Evolutionary conservation across 2,888 invertebrate genomes (phyloP), one percentile per base, ranked within the genome.

Genomic region (Lycocerus yunnanus): DNA sequence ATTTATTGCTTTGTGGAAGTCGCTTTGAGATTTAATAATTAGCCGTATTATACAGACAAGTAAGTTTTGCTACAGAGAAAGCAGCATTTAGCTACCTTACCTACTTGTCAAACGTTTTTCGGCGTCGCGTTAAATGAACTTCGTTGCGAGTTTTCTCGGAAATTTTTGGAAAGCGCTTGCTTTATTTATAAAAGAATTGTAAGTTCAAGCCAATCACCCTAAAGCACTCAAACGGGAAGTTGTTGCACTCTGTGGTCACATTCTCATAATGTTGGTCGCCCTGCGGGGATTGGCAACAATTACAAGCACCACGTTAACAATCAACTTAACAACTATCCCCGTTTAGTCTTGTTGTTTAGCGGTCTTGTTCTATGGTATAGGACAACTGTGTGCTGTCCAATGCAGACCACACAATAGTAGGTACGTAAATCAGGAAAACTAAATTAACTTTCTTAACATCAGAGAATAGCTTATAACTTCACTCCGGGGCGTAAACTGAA

Each of bases 1-100:
- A 84, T 84, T 84, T 84, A 84, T 84, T 81, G 84, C 83, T 82
- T 83, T 74, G 76, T 75, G 73, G 74, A 79, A 78, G 76, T 75
- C 77, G 77, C 72, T 77, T 75, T 73, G 77, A 75, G 79, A 79
- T 78, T 79, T 79, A 77, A 79, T 78, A 79, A 79, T 79, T 77
- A 77, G 73, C 73, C 74, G 61, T 65, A 69, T 72, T 69, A 70
- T 70, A 66, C 72, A 69, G 71, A 70, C 66, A 69, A 73, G 58
- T 72, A 69, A 73, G 73, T 73, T 27, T 60, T n/a, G n/a, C n/a
- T 13, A 43, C 43, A 63, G 61, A 63, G 61, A 63, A 63, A 63
- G 15, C 61, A 63, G 43, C 43, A 43, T 43, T 63, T 63, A 18
- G 61, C 61, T 16, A 63, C 61, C 20, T 24, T 63, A 63, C 43